Percentiles rank a stretch among this genome's conserved stretches.
These are phyloP conservation scores for Pygmarrhopalites habei DNA, from an alignment of 1,140 invertebrate genomes.

Conservation along the genomic window DNA sequence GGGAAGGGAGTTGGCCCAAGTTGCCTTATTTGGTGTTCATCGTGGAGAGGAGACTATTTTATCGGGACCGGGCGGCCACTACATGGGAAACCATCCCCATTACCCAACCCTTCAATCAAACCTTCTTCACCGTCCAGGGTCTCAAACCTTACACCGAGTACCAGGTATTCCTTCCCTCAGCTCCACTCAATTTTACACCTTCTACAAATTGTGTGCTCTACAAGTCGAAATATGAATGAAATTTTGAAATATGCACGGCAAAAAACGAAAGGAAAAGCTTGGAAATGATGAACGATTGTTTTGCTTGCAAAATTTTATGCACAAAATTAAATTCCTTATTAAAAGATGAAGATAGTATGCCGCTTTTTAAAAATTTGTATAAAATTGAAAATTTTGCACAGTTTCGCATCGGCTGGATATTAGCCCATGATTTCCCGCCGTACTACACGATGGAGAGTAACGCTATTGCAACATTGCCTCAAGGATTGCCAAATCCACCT, in stretches of 20 bases:
- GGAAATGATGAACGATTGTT: too few species aligned
- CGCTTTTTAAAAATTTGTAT: too few species aligned
- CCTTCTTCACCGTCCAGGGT: slow-evolving; percentile 61
- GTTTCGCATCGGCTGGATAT: slow-evolving; percentile 71
- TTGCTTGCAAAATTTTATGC: too few species aligned
- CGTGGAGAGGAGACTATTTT: slow-evolving; percentile 26
- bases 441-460: slow-evolving; percentile 71
- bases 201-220: too few species aligned
- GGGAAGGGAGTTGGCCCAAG: slow-evolving; percentile 51
- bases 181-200: too few species aligned
- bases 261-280: too few species aligned
- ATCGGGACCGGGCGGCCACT: slow-evolving; percentile 7
- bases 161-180: slow-evolving; percentile 50
- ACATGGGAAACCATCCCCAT: slow-evolving; percentile 30
- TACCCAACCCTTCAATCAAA: slow-evolving; percentile 43
- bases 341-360: too few species aligned
- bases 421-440: slow-evolving; percentile 58
- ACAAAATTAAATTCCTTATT: too few species aligned
- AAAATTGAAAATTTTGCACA: too few species aligned
- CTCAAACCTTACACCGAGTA: slow-evolving; percentile 83
- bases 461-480: slow-evolving; percentile 67
- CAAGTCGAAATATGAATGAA: too few species aligned
- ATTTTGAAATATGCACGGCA: too few species aligned
- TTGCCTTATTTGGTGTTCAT: slow-evolving; percentile 34
- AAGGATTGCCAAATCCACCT: slow-evolving; percentile 62